Base-by-base conservation (phyloP, 2,797 vertebrate genomes). In the Hyperoplus lanceolatus region DNA sequence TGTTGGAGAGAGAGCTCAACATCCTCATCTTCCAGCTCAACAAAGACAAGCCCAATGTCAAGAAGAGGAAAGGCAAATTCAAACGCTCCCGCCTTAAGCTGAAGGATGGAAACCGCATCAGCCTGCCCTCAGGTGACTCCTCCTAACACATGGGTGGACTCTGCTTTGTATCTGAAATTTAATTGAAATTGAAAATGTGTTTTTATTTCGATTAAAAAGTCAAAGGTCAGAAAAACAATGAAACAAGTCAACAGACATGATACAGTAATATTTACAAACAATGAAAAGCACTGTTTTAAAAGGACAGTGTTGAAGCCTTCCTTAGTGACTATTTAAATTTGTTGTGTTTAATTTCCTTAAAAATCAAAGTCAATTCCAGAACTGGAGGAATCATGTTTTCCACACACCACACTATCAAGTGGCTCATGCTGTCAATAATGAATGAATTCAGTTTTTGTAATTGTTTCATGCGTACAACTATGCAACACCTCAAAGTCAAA, bases 11-110 rank as follows among this genome's bases (percentile, higher is more conserved):
- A 0, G 97, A 98, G 87, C 96, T 99, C 68, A 97, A 98, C 90
- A 97, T 99, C 91, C 95, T 99, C 86, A 98, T 99, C 77, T 97
- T 98, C 91, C 98, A 99, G 92, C 95, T 99, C 77, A 98, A 97
- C 93, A 97, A 97, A 93, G 97, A 99, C 92, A 97, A 97, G 75
- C 97, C 97, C 77, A 97, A 97, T 16, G 97, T 97, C 36, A 98
- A 97, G 92, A 98, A 97, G 93, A 96, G 97, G 90, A 99, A 98
- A 88, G 98, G 97, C 75, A 98, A 97, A 87, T 98, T 99, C 86
- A 97, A 96, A 88, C 96, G 96, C 43, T 97, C 97, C 55, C 96
- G 97, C 5, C 94, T 98, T 18, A 98, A 97, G 90, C 95, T 98
- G 75, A 98, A 96, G 93, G 98, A 99, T 15, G 97, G 97, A 14